Evolutionary conservation across 2,888 invertebrate genomes (phyloP), one percentile per base, ranked within the genome.

Genomic region (Heliconius ismenius): DNA sequence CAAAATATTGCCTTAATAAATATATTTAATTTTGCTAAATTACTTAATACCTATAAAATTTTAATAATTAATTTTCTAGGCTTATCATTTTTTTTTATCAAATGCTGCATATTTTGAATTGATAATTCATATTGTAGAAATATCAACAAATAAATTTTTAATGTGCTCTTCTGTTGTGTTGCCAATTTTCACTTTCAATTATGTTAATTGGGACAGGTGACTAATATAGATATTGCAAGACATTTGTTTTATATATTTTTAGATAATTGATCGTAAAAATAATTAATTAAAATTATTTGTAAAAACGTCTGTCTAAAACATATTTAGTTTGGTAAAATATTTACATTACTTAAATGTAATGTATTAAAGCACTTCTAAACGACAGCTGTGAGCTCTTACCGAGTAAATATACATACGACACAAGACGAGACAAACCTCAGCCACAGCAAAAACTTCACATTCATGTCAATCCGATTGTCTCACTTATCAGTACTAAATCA

Each of bases 401-500:
- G 13, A 65, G 32, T 49, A 43, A 76, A 78, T 58, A 70, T n/a
- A 74, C 28, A 74, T 72, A 73, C 26, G 39, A 70, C 67, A 60
- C 60, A 77, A 78, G 67, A 43, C 76, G 62, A 74, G 70, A 79
- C 75, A 77, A 69, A 78, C 76, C 75, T 76, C 49, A 77, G 74
- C 76, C 69, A 67, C 69, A 68, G 75, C 77, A 80, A 73, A 77
- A 90, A 85, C 81, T 76, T 82, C 81, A 85, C 84, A 85, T 86
- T 86, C 85, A 86, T 86, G 85, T 85, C 85, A 88, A 85, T 82
- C 83, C 83, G 86, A 89, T 91, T 93, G 92, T 94, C 90, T 92
- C 87, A 91, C 90, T 93, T 94, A 94, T 94, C 94, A 86, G 83
- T 89, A 86, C 89, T 90, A 88, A 91, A 94, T 94, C 94, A 90